phyloP scores from a whole-genome alignment of 1,140 invertebrate species.

The Probaryconus sp. region DNA sequence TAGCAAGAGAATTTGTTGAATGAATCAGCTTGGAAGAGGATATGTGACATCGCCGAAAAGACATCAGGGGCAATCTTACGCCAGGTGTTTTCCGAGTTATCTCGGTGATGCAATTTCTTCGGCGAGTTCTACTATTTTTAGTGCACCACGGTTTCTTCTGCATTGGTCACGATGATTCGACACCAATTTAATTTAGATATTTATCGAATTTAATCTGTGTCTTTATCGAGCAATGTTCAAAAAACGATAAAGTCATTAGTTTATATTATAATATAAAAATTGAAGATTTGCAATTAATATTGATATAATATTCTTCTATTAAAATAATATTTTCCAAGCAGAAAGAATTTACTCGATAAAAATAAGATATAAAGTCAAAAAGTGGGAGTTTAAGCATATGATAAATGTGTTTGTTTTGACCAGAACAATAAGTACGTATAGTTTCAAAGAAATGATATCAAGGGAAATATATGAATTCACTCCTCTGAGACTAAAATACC shows the following conservation, averaged over 20 bases:
- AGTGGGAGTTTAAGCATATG: too few species aligned
- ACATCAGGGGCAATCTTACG: slow-evolving; percentile 38
- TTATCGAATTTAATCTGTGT: slow-evolving; percentile 28
- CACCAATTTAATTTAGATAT: slow-evolving; percentile 37
- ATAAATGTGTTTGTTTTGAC: too few species aligned
- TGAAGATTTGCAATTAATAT: too few species aligned
- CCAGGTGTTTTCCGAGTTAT: slow-evolving; percentile 61
- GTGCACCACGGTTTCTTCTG: slow-evolving; percentile 20
- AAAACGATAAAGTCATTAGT: neutral
- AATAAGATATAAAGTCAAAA: too few species aligned
- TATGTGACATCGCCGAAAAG: slow-evolving; percentile 45
- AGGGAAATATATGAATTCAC: too few species aligned
- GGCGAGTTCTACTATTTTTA: slow-evolving; percentile 54
- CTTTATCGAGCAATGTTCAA: slow-evolving; percentile 3
- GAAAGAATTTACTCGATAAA: too few species aligned
- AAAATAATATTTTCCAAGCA: too few species aligned
- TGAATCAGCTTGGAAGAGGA: slow-evolving; percentile 45
- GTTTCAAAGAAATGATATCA: too few species aligned
- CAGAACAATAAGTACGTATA: too few species aligned
- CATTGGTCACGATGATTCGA: slow-evolving; percentile 36
- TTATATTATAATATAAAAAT: too few species aligned
- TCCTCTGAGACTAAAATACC: too few species aligned
- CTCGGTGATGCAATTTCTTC: slow-evolving; percentile 54
- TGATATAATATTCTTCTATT: too few species aligned
- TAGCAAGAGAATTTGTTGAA: slow-evolving; percentile 25